Conservation (phyloP, 2,113 vertebrate species). For the Scomber colias region DNA sequence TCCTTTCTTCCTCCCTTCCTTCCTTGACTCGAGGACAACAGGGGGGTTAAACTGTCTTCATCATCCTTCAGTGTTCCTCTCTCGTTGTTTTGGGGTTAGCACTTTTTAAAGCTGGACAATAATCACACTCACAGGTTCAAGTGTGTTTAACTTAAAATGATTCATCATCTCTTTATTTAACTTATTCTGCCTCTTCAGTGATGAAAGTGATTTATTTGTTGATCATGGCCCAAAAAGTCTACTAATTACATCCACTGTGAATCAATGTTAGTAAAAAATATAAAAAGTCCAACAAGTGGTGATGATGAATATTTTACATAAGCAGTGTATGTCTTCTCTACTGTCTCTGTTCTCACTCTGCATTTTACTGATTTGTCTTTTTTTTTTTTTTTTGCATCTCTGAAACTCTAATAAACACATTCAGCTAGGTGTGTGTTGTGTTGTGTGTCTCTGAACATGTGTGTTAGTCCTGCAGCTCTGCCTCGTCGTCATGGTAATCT, state of each 20-base stretch:
- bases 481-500: conserved; percentile 38
- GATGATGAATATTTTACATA: conserved; percentile 26
- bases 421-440: conserved; percentile 22
- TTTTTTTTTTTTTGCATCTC: conserved; percentile 30
- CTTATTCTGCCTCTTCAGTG: no score
- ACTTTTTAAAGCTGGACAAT: neutral
- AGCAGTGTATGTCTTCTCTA: conserved; percentile 6
- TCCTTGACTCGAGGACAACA: no score
- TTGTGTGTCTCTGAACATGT: conserved; percentile 1
- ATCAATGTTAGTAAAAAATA: conserved; percentile 5
- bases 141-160: neutral
- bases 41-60: no score
- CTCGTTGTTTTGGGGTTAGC: no score
- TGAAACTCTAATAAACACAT: conserved; percentile 68
- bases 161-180: no score
- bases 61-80: no score
- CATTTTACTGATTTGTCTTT: conserved; percentile 29
- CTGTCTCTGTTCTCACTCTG: neutral
- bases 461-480: conserved; percentile 33
- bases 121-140: neutral
- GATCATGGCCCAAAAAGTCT: neutral
- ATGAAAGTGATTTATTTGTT: neutral
- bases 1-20: no score
- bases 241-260: neutral
- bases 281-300: neutral